Percentiles rank a stretch among this genome's conserved stretches.
Conservation (phyloP, 2,797 vertebrate genomes). For the Fistularia tabacaria region DNA sequence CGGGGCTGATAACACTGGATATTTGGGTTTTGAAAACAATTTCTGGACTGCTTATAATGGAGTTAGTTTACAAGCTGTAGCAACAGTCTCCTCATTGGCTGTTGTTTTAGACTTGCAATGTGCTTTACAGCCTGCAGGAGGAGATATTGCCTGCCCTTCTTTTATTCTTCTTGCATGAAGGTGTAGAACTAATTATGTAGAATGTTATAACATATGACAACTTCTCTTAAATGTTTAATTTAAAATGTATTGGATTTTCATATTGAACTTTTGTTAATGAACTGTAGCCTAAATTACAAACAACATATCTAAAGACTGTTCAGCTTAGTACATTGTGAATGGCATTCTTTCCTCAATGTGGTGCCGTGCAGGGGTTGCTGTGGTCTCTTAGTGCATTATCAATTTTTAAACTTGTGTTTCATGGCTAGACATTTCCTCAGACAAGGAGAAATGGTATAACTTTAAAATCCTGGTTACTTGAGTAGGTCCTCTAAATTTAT, state of each 20-base stretch:
- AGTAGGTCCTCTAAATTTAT: slow-evolving; percentile 66
- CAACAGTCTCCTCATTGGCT: slow-evolving; percentile 62
- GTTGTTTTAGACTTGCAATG: slow-evolving; percentile 40
- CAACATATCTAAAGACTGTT: too few relatives aligned
- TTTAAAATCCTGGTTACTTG: slow-evolving; percentile 58
- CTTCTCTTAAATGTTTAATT: too few relatives aligned
- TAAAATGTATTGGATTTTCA: too few relatives aligned
- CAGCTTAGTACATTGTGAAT: too few relatives aligned
- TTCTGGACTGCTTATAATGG: slow-evolving; percentile 1
- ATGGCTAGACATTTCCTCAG: slow-evolving; percentile 12
- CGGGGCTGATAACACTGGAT: too few relatives aligned
- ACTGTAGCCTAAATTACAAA: too few relatives aligned
- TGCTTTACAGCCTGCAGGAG: slow-evolving; percentile 56
- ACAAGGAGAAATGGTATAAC: slow-evolving; percentile 37
- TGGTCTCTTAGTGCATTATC: too few relatives aligned
- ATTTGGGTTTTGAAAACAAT: background rate
- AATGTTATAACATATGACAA: too few relatives aligned
- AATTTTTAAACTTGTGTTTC: too few relatives aligned
- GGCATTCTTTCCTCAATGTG: too few relatives aligned
- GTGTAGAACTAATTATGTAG: slow-evolving; percentile 1
- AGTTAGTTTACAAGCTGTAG: slow-evolving; percentile 57
- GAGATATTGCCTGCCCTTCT: slow-evolving; percentile 53
- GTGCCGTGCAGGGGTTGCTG: too few relatives aligned
- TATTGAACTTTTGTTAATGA: too few relatives aligned
- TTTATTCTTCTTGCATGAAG: background rate